Evolutionary conservation across 2,888 invertebrate genomes (phyloP).

Genomic region (Nematopogon swammerdamellus): DNA sequence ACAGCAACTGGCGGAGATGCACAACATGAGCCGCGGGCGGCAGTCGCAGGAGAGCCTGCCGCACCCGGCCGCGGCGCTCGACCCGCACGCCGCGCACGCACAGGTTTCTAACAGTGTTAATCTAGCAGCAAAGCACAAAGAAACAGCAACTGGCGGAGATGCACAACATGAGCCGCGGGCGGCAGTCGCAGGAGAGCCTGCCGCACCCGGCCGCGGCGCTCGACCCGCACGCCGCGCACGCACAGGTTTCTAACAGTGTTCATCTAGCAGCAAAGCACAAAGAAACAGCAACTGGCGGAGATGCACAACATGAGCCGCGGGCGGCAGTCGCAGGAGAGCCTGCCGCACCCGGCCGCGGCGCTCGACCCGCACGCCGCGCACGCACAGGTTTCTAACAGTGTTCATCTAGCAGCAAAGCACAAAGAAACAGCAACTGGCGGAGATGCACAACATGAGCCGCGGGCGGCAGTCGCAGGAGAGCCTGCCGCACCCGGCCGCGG

Average conservation of each 20-base stretch:
- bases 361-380: constrained; percentile 4
- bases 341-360: constrained; percentile 15
- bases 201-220: constrained; percentile 13
- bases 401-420: too few species aligned
- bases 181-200: constrained; percentile 34
- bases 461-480: constrained; percentile 37
- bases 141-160: constrained; percentile 49
- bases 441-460: constrained; percentile 26
- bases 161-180: constrained; percentile 23
- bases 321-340: constrained; percentile 34
- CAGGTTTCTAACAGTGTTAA: too few species aligned
- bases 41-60: constrained; percentile 36
- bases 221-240: constrained; percentile 4
- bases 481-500: constrained; percentile 17
- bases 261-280: too few species aligned
- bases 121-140: too few species aligned
- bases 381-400: too few species aligned
- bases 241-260: too few species aligned
- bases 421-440: constrained; percentile 47
- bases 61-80: not conserved
- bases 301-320: constrained; percentile 26
- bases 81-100: too few species aligned
- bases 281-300: constrained; percentile 47
- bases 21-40: constrained; percentile 26
- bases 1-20: constrained; percentile 44